Base-by-base conservation (phyloP, 2,888 invertebrate genomes). In the Noctua comes region DNA sequence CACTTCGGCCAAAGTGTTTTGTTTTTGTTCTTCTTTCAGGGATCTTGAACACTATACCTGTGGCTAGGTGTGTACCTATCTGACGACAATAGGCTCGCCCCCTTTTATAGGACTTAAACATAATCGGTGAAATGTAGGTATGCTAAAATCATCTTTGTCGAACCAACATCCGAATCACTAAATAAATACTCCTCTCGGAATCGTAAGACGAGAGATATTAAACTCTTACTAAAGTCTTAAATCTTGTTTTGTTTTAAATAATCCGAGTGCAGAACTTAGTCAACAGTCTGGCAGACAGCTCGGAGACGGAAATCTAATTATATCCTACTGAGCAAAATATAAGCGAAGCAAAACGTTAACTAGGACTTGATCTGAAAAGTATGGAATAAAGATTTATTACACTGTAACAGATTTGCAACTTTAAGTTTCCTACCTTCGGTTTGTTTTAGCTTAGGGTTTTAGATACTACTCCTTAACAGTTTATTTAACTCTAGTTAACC, bases 291-390 rank as follows among this genome's bases (percentile, higher is more conserved):
- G 62, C 54, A 65, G 73, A 76, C 70, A 68, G 74, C 66, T 62
- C 64, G 77, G 72, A 31, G 71, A 76, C 70, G 81, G 84, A 81
- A 87, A 87, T 86, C 68, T 74, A 81, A 87, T 87, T 88, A 88
- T 18, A 70, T 81, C 62, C 62, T 40, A 43, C 59, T 65, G 86
- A 88, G 64, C 68, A 46, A 54, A 65, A 86, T 64, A 74, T n/a
- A 59, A 71, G 73, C 62, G 51, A 62, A 62, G 46, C 36, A 36
- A 48, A 16, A 51, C 18, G 5, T 36, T 36, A 36, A 48, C 57
- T 71, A 13, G 21, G 62, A 40, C 16, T 51, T 57, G 1, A 69
- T 54, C 77, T 65, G n/a, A 40, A 75, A 82, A 82, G 21, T 79
- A 66, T 66, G 13, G 10, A 57, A 65, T n/a, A 40, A 74, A 54